Conservation (phyloP, 2,113 vertebrate species). For the Vicugna pacos region DNA sequence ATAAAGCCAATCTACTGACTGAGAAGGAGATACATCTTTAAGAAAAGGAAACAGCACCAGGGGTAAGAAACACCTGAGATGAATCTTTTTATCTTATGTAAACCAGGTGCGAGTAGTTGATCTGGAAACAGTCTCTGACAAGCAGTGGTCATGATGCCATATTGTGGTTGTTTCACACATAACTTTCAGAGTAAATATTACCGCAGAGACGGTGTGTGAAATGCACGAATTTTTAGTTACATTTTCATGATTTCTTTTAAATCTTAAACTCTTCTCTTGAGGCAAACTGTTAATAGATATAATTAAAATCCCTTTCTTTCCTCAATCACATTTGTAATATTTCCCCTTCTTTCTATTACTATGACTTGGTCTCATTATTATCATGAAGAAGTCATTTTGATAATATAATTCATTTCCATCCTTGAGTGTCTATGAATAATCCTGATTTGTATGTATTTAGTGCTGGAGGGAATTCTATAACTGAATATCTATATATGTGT, state of each 20-base stretch:
- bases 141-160: background rate
- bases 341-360: background rate
- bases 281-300: background rate
- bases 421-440: background rate
- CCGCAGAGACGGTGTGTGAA: background rate
- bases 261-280: background rate
- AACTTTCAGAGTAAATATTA: background rate
- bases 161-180: background rate
- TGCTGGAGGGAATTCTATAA: background rate
- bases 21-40: slow-evolving; percentile 23
- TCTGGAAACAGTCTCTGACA: background rate
- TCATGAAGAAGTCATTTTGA: background rate
- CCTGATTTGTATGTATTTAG: background rate
- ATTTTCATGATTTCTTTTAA: slow-evolving; percentile 1
- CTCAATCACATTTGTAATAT: background rate
- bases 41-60: slow-evolving; percentile 9
- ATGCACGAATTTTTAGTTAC: background rate
- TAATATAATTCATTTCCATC: background rate
- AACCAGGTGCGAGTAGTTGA: background rate
- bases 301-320: background rate
- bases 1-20: background rate
- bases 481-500: background rate
- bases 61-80: background rate
- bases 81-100: background rate
- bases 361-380: background rate